Evolutionary conservation across 2,888 invertebrate genomes (phyloP), one percentile per base, ranked within the genome.

Genomic region (Furcula furcula): DNA sequence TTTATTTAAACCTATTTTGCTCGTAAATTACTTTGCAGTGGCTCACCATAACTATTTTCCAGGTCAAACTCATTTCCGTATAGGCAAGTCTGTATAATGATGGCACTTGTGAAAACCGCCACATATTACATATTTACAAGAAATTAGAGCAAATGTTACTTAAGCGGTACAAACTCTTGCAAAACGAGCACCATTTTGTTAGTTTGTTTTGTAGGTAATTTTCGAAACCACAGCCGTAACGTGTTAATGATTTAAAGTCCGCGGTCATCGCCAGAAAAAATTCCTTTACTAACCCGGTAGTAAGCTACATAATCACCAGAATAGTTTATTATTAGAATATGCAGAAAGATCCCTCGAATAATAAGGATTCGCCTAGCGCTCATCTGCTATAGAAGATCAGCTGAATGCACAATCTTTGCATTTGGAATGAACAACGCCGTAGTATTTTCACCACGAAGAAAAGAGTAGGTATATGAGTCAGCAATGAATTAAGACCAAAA

Each of bases 241-340:
- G 29, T 34, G 37, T 23, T 35, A 41, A 50, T 39, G 36, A 13
- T 12, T 38, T 41, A 21, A 39, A 6, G 28, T n/a, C n/a, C n/a
- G n/a, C n/a, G n/a, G n/a, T n/a, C n/a, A n/a, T n/a, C n/a, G n/a
- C n/a, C n/a, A n/a, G n/a, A 35, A 34, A 49, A 49, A 27, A 23
- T 29, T 32, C 38, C 10, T 49, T 44, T 38, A 44, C 34, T 46
- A 40, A 28, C 32, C 39, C 33, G 39, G 39, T 35, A 42, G 19
- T 20, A n/a, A n/a, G n/a, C n/a, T n/a, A n/a, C n/a, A n/a, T n/a
- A n/a, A n/a, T n/a, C n/a, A n/a, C n/a, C n/a, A n/a, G n/a, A n/a
- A n/a, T n/a, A n/a, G n/a, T n/a, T n/a, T n/a, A n/a, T n/a, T n/a
- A n/a, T n/a, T n/a, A n/a, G n/a, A n/a, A n/a, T n/a, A n/a, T n/a